Conservation (phyloP, 2,888 invertebrate species). For the Hyppa rectilinea region DNA sequence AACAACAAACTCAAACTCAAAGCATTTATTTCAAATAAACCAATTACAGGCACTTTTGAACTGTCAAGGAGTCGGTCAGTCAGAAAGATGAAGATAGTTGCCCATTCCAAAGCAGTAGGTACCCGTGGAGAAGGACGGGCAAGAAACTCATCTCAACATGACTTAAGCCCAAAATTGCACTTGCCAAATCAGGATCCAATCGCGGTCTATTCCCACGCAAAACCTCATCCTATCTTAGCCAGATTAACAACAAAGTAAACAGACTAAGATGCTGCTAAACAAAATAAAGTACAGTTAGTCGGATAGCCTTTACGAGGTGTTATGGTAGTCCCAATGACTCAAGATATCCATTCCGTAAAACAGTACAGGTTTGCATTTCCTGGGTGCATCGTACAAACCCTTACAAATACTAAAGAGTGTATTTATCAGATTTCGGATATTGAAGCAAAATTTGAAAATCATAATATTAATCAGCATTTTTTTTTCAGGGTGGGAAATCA, state of each 20-base stretch:
- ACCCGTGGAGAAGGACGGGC: no score
- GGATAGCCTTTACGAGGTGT: conserved; percentile 28
- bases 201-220: not conserved
- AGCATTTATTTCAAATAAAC: no score
- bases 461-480: no score
- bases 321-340: not conserved
- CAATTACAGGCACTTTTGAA: no score
- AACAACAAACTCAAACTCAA: no score
- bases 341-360: conserved; percentile 16
- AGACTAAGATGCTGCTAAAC: conserved; percentile 28
- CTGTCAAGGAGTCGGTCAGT: no score
- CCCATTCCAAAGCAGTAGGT: no score
- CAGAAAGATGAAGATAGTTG: no score
- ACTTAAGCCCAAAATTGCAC: not conserved
- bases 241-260: conserved; percentile 17
- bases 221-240: conserved; percentile 7
- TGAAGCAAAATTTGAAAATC: not conserved
- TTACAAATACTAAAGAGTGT: no score
- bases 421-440: no score
- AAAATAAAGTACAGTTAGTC: conserved; percentile 42
- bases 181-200: not conserved
- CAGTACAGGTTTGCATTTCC: conserved; percentile 12
- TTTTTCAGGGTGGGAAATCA: no score
- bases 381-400: not conserved
- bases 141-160: no score